Base-by-base conservation (phyloP, 2,113 vertebrate species). In the Ochotona princeps region DNA sequence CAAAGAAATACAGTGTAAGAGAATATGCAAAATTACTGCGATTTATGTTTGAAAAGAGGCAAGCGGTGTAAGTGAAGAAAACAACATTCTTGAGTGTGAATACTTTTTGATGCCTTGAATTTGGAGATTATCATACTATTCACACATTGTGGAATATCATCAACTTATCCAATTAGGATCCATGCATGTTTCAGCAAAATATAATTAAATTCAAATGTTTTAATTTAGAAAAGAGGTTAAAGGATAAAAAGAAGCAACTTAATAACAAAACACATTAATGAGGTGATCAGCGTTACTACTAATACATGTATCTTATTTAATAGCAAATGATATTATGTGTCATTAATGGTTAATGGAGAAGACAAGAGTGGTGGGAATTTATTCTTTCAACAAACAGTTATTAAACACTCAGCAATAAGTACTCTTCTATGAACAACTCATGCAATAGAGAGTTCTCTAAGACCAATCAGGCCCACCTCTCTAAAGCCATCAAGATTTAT, bases 301-400 rank as follows among this genome's bases (percentile, higher is more conserved):
- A 87, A 38, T 23, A 95, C 65, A 60, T 84, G 13, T 13, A 76
- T 86, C 73, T 91, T 94, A 66, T 69, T 78, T 32, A 93, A 8
- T 73, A 49, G 5, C 20, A 78, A 85, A 63, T 51, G 47, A 8
- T 69, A 13, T 35, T 49, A 35, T 61, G 4, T 93, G 23, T 57
- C 69, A 86, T 20, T 87, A 79, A 69, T 66, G 10, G 87, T 66
- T 81, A 94, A 61, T 75, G 57, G 17, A 28, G 74, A 85, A 78
- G n/a, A 38, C 6, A 94, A 35, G 9, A 63, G 20, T 51, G 32
- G 21, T 87, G 44, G 28, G 72, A 78, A 51, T 87, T 10, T 75
- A 35, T 92, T 87, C 51, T 67, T 79, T 85, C 28, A 57, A 18
- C 35, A 61, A 73, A 32, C 21, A 38, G 3, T 30, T 76, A 61